Evolutionary conservation across 2,113 vertebrate species (phyloP).

Genomic region (Amphiprion percula): DNA sequence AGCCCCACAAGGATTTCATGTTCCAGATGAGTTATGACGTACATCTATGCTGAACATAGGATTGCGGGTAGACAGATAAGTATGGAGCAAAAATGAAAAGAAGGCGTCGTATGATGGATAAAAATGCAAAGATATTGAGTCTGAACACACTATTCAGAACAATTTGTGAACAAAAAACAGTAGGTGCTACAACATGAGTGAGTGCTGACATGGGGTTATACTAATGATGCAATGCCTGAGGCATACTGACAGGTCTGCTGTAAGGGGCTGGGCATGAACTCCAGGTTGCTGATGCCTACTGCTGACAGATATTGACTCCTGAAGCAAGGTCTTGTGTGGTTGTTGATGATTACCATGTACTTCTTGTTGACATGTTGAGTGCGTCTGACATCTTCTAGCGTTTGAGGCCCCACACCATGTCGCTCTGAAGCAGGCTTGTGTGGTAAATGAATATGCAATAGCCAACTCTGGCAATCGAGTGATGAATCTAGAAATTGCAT

Average conservation of each 20-base stretch:
- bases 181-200: slow-evolving; percentile 46
- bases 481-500: no score
- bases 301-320: slow-evolving; percentile 74
- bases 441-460: slow-evolving; percentile 14
- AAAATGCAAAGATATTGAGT: slow-evolving; percentile 20
- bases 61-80: slow-evolving; percentile 5
- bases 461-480: no score
- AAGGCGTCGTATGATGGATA: not conserved
- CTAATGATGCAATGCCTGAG: slow-evolving; percentile 77
- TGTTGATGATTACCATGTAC: slow-evolving; percentile 66
- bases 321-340: slow-evolving; percentile 56
- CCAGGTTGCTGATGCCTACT: slow-evolving; percentile 65
- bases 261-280: slow-evolving; percentile 54
- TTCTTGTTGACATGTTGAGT: slow-evolving; percentile 62
- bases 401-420: slow-evolving; percentile 34
- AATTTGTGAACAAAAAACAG: slow-evolving; percentile 50
- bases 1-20: slow-evolving; percentile 22
- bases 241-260: slow-evolving; percentile 73
- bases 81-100: slow-evolving; percentile 10
- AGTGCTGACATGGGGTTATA: slow-evolving; percentile 67
- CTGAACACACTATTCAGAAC: slow-evolving; percentile 21
- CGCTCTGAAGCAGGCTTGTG: slow-evolving; percentile 12
- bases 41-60: not conserved
- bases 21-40: slow-evolving; percentile 39
- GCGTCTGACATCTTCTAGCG: slow-evolving; percentile 38